Evolutionary conservation across 2,797 vertebrate genomes (phyloP).

Genomic region (Pseudopleuronectes americanus): DNA sequence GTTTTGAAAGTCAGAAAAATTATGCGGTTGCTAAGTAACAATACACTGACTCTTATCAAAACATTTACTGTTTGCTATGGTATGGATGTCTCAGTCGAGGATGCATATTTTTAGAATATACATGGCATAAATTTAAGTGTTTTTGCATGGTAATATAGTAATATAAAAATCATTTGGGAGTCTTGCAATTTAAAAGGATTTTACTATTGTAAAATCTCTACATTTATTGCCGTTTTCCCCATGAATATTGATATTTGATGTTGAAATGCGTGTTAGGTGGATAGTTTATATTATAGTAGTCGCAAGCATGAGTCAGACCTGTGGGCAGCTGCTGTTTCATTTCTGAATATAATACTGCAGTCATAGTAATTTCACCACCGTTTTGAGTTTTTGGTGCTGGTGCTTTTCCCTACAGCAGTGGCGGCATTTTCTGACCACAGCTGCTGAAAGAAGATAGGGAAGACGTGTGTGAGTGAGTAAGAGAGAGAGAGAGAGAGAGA

Average conservation of each 20-base stretch:
- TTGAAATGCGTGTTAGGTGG: conserved; percentile 10
- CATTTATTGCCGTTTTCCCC: not conserved
- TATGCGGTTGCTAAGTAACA: not conserved
- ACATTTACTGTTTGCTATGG: not conserved
- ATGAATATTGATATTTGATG: conserved; percentile 3
- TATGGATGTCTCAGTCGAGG: not conserved
- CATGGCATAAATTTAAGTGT: not conserved
- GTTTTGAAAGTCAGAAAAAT: not conserved
- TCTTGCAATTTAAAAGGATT: not conserved
- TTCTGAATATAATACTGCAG: conserved; percentile 18
- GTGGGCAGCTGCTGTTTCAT: not conserved
- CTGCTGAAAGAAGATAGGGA: conserved; percentile 41
- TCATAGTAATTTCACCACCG: conserved; percentile 15
- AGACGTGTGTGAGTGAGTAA: conserved; percentile 16
- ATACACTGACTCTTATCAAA: conserved; percentile 1
- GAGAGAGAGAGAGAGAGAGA: not conserved
- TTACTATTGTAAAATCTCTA: not conserved
- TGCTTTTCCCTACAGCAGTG: conserved; percentile 35
- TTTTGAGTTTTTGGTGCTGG: conserved; percentile 20
- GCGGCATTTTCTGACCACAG: conserved; percentile 32
- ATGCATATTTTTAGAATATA: not conserved
- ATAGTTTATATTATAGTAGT: conserved; percentile 4
- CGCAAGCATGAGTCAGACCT: not conserved
- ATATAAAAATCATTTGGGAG: not conserved
- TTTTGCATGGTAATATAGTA: not conserved